These are phyloP conservation scores for Aporophyla lueneburgensis DNA, from an alignment of 2,888 invertebrate genomes.

Conservation along the genomic window DNA sequence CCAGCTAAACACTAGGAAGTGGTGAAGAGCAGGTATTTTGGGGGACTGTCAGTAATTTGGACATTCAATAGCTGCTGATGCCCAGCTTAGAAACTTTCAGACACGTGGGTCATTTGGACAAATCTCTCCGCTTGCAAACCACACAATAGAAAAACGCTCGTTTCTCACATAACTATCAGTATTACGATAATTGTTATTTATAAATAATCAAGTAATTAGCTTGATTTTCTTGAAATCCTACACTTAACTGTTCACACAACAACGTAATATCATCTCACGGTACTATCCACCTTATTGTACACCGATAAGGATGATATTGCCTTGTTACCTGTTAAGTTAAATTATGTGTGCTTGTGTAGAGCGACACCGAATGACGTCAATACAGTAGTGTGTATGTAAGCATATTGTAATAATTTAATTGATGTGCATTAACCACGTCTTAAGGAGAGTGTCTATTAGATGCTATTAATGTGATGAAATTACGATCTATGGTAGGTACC, in stretches of 20 bases:
- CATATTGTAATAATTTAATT: constrained; percentile 64
- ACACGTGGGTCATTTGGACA: background rate
- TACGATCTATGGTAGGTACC: background rate
- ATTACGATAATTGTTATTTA: constrained; percentile 16
- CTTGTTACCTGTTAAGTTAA: constrained; percentile 1
- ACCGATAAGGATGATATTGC: constrained; percentile 23
- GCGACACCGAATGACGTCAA: constrained; percentile 64
- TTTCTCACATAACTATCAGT: background rate
- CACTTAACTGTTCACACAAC: constrained; percentile 46
- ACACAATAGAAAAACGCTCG: background rate
- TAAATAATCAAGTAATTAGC: constrained; percentile 42
- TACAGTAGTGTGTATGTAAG: constrained; percentile 60
- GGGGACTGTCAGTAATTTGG: too few relatives aligned
- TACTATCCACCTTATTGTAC: background rate
- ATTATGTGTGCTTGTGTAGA: constrained; percentile 49
- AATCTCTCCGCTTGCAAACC: background rate
- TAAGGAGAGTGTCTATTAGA: constrained; percentile 29
- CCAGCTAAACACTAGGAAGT: background rate
- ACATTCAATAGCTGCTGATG: too few relatives aligned
- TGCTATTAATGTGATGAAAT: constrained; percentile 18
- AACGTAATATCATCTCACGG: background rate
- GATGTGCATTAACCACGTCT: constrained; percentile 50
- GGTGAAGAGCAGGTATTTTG: too few relatives aligned
- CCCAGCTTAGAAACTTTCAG: background rate
- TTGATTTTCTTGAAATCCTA: constrained; percentile 57